Evolutionary conservation across 2,797 vertebrate genomes (phyloP), one percentile per base, ranked within the genome.

Genomic region (Sebastes matsubarae): DNA sequence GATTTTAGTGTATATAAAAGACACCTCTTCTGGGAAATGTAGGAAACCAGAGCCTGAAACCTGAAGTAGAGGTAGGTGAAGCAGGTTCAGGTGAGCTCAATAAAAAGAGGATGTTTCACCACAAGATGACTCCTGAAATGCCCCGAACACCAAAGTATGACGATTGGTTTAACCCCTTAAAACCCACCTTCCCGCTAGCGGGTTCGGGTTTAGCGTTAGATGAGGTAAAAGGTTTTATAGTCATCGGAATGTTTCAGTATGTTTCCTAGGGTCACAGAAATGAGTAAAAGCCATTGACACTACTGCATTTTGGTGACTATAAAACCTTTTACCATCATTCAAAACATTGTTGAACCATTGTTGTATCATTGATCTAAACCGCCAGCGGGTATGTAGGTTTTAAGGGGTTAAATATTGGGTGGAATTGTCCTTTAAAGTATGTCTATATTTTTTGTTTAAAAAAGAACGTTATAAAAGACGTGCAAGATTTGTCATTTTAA

Each of bases 161-260:
- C 16, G 1, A 38, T 32, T 24, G 18, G 0, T 55, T 52, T 18
- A 42, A 42, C 38, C 38, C 38, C 38, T 42, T 6, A 42, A 42
- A 42, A 1, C 38, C 38, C 12, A 42, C 13, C 13, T 3, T 1
- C 13, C 38, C 1, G 1, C 13, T 42, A 1, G 38, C 0, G 1
- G 38, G 38, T 42, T 6, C 0, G 0, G 13, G 38, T 42, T 0
- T 42, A 42, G 38, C 13, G 0, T 42, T 42, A 42, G 13, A 42
- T 13, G 4, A 36, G 38, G 38, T 42, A 6, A 38, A 0, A 38
- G 36, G 5, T 6, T 38, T 38, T 6, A 14, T 6, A 38, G 13
- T 42, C 38, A 42, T 42, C 38, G 16, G 0, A 42, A 16, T 42
- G 38, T 13, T 16, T 16, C 38, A 0, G 38, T 42, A 1, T 42